Evolutionary conservation across 2,888 invertebrate genomes (phyloP), one percentile per base, ranked within the genome.

Genomic region (Palloptera scutellata): DNA sequence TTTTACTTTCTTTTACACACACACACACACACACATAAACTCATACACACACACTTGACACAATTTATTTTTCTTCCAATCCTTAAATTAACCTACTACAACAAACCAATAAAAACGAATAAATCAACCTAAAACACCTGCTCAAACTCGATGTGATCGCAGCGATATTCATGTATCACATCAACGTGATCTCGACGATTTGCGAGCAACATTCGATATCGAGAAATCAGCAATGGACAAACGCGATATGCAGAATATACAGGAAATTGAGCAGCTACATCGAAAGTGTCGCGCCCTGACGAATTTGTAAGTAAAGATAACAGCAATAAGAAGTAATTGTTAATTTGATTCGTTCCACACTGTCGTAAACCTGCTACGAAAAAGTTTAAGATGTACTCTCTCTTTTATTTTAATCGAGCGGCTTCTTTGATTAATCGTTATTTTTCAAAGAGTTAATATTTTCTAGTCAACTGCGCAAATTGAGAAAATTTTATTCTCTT

Each of bases 211-310:
- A 70, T 84, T 84, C 71, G 83, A 83, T 74, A 78, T 81, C 65
- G 85, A 85, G 75, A 82, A 84, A 71, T 75, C 78, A 55, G 79
- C 82, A 12, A 76, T 85, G 73, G 84, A 85, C 62, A 83, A 86
- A 72, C 84, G 86, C 70, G 84, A 85, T 72, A 85, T 87, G 59
- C 87, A 87, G 77, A 87, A 88, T 75, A 83, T 86, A 42, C 86
- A 87, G 76, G 86, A 87, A 74, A 87, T 88, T 68, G 87, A 88
- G 75, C 87, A 88, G 74, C 80, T 88, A 72, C 88, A 88, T 75
- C 83, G 86, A 71, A 88, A 88, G 75, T 88, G 88, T 76, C 86
- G 86, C 73, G 88, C 88, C 75, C 81, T 88, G 67, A 88, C 88
- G 20, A 88, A 88, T 83, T 78, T 88, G 87, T 88, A 84, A 87